Evolutionary conservation across 2,113 vertebrate species (phyloP).

Genomic region (Tachycineta bicolor): DNA sequence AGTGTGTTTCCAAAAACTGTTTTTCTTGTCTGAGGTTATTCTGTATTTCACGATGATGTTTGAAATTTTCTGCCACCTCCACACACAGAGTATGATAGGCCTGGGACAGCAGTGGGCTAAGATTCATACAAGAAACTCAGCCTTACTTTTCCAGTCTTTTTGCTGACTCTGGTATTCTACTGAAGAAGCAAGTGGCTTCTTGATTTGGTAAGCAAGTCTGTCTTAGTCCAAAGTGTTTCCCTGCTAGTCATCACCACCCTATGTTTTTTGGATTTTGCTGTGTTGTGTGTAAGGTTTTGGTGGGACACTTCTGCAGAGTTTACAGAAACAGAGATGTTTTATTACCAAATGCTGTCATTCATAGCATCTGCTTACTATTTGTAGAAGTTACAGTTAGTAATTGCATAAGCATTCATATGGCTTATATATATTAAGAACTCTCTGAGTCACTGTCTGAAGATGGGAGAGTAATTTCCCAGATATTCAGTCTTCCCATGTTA

Average conservation of each 20-base stretch:
- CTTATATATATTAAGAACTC: neutral
- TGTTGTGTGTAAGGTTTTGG: neutral
- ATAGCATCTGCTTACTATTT: neutral
- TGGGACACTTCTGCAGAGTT: neutral
- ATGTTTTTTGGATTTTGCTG: fast-evolving
- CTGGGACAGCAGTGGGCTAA: neutral
- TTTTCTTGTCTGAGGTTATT: neutral
- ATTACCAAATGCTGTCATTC: neutral
- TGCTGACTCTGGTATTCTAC: neutral
- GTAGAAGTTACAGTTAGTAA: neutral
- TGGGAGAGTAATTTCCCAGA: neutral
- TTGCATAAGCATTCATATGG: neutral
- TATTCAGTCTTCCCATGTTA: neutral
- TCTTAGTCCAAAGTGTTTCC: neutral
- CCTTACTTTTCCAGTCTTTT: neutral
- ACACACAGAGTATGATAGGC: no score
- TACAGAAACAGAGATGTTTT: neutral
- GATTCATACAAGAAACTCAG: neutral
- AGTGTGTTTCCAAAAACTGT: neutral
- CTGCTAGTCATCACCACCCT: neutral
- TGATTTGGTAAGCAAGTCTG: neutral
- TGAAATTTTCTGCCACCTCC: neutral
- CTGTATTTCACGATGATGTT: neutral
- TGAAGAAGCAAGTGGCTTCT: neutral
- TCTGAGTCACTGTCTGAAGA: neutral